Percentiles rank a stretch among this genome's conserved stretches.
Conservation (phyloP, 2,113 vertebrate species). For the human (Homo sapiens) region GRCh38 chr2:102475001-102475500, state of each 20-base stretch:
- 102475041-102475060: not conserved
- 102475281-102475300: not conserved
- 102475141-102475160: not conserved
- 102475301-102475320: not conserved
- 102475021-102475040: fast-evolving
- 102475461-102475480: not conserved
- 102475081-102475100: not conserved
- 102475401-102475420: not conserved
- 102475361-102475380: not conserved
- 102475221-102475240: not conserved
- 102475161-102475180: not conserved
- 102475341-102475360: fast-evolving
- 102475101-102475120: not conserved
- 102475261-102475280: not conserved
- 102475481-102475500: not conserved
- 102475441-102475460: not conserved
- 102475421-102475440: not conserved
- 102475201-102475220: not conserved
- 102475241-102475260: not conserved
- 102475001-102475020: fast-evolving
- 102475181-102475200: not conserved
- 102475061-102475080: not conserved
- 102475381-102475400: not conserved
- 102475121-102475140: not conserved
- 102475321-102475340: not conserved